A percentile compares a stretch with the other conserved stretches of the same genome.
Evolutionary conservation across 2,888 invertebrate species (phyloP).

Genomic region (Acleris cristana): DNA sequence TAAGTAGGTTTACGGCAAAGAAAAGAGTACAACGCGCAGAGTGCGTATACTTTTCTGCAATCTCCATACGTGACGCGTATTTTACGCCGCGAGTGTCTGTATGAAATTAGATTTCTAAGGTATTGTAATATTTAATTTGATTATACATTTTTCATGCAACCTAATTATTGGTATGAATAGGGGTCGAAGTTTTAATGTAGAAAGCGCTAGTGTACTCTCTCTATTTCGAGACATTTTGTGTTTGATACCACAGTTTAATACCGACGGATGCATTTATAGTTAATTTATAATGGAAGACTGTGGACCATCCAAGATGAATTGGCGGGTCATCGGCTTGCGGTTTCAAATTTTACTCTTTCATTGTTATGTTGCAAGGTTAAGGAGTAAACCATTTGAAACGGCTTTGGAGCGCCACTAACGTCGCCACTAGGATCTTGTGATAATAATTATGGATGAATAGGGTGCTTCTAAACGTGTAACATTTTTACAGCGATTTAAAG

Average conservation of each 20-base stretch:
- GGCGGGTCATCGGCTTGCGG: neutral
- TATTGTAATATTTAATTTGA: conserved; percentile 29
- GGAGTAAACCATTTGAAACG: conserved; percentile 19
- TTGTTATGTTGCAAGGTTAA: conserved; percentile 15
- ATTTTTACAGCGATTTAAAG: no score
- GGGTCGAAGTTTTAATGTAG: conserved; percentile 9
- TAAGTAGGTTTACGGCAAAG: neutral
- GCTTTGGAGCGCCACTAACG: neutral
- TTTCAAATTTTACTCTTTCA: conserved; percentile 22
- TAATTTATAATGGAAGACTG: conserved; percentile 6
- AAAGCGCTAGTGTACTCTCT: conserved; percentile 9
- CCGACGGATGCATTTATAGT: conserved; percentile 17
- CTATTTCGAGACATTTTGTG: conserved; percentile 10
- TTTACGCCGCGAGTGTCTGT: conserved; percentile 5
- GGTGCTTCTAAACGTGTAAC: no score
- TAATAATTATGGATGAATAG: conserved; percentile 7
- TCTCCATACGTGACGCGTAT: conserved; percentile 19
- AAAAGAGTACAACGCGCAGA: neutral
- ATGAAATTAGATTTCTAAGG: conserved; percentile 16
- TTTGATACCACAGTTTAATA: conserved; percentile 10
- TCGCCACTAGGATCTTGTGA: conserved; percentile 1
- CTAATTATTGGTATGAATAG: conserved; percentile 8
- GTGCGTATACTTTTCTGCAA: conserved; percentile 11
- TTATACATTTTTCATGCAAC: neutral
- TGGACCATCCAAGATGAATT: conserved; percentile 4